Base-by-base conservation (phyloP, 2,113 vertebrate genomes). In the Diglossa brunneiventris region DNA sequence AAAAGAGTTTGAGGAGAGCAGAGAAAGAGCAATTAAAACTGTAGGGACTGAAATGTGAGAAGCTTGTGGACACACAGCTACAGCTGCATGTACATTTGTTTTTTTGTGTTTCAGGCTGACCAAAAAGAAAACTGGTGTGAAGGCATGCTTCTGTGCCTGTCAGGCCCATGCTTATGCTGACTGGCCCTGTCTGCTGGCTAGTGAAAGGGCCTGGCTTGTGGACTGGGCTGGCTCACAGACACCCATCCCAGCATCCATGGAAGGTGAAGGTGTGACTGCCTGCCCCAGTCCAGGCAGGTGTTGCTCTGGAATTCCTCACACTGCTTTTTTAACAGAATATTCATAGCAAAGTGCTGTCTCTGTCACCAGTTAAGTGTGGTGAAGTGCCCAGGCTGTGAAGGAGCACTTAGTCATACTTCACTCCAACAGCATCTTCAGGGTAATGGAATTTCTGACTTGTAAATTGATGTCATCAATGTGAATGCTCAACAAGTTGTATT, bases 241-340 rank as follows among this genome's bases (percentile, higher is more conserved):
- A 37, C 11, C 23, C 23, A 72, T 18, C 62, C 22, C 67, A 64
- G 30, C 47, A 52, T 52, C 61, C 22, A 14, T 5, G 16, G 68
- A 41, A 69, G 28, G 26, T 0, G 0, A 87, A 67, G 2, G 0
- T 2, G 8, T 44, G 56, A 55, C 39, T 63, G 41, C 16, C 66
- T 56, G 27, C 8, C 24, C 30, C 52, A 2, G 1, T 42, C 35
- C n/a, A 78, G 52, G 66, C 39, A 35, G 73, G 16, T 59, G 27
- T 41, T 75, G 72, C 52, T 87, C 73, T 37, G 39, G 33, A 58
- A 94, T 78, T 84, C 74, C 31, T 87, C 73, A 41, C 0, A 0
- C 13, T 49, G 35, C 49, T 28, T 87, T 87, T 79, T 61, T 63
- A 90, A 59, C 22, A 75, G 56, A 44, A 67, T 33, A 49, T 55